Base-by-base conservation (phyloP, 2,797 vertebrate species). In the Rhynchonycteris naso region DNA sequence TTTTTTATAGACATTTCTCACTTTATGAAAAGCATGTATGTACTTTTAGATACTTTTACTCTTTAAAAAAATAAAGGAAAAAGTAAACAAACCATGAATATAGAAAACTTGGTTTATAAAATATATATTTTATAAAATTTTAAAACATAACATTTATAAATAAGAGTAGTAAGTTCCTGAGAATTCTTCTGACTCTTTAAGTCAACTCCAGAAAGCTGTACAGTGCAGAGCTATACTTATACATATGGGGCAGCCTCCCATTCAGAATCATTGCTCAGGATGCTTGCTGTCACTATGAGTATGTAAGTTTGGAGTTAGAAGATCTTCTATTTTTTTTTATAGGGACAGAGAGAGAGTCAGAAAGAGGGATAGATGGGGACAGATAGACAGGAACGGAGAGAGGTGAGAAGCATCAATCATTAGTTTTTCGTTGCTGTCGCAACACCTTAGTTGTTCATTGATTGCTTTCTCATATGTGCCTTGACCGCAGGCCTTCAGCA, bases 101-200 rank as follows among this genome's bases (percentile, higher is more conserved):
- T 1, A 72, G 30, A 71, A 80, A 83, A 1, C 1, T 7, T 91
- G 16, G 14, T 21, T 93, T 74, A 88, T 35, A 38, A 69, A 35
- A 88, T 30, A 1, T 47, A 63, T n/a, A 82, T 56, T 56, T 56
- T 85, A 79, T 58, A 4, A 92, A 92, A 86, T 92, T 59, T 90
- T 21, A 95, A 84, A 94, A 87, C 14, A 82, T 2, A 79, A 38
- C 13, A 69, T 75, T 88, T 79, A 43, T 47, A 94, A 93, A 68
- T 90, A 54, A 69, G 50, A 87, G 30, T 28, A 11, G 4, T 93
- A 30, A 74, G 33, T 90, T 79, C 90, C 59, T 83, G 30, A 90
- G 63, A 85, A 90, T 47, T n/a, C 21, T 14, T 61, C 28, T 79
- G 43, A 66, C 22, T 83, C 88, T 71, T 69, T 56, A 54, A 69